Percentiles rank a stretch among this genome's conserved stretches.
These are phyloP conservation scores for Dynastes maya DNA, from an alignment of 2,888 invertebrate species.

Conservation along the genomic window DNA sequence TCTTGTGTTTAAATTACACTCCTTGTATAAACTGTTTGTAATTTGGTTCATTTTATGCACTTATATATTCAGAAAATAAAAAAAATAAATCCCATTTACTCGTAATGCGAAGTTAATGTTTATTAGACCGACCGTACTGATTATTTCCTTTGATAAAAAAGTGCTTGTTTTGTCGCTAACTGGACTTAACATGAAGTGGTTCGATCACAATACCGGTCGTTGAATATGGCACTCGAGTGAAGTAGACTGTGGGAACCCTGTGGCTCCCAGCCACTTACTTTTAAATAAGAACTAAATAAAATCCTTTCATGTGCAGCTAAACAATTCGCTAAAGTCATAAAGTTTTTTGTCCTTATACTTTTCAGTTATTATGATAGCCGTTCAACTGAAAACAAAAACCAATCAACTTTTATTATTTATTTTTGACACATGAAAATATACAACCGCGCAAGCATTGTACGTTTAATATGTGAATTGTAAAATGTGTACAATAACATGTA, in stretches of 20 bases:
- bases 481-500: not conserved
- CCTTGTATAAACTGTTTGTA: too few species aligned
- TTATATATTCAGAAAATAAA: not conserved
- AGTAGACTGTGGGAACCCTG: constrained; percentile 65
- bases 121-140: constrained; percentile 24
- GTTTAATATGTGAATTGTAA: not conserved
- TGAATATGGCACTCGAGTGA: constrained; percentile 63
- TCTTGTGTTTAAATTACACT: too few species aligned
- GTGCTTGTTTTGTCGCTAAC: constrained; percentile 51
- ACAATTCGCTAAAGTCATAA: constrained; percentile 52
- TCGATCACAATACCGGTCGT: constrained; percentile 57
- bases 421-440: constrained; percentile 29
- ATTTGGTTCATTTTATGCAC: not conserved
- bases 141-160: constrained; percentile 46
- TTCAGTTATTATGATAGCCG: constrained; percentile 24
- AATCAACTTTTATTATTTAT: constrained; percentile 30
- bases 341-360: constrained; percentile 29
- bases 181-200: constrained; percentile 52
- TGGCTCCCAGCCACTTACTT: constrained; percentile 61
- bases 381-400: constrained; percentile 39
- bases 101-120: constrained; percentile 32
- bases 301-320: constrained; percentile 50
- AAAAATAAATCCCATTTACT: not conserved
- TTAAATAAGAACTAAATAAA: constrained; percentile 54
- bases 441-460: constrained; percentile 1